Conservation (phyloP, 2,888 invertebrate genomes). For the Xestia rhomboidea region DNA sequence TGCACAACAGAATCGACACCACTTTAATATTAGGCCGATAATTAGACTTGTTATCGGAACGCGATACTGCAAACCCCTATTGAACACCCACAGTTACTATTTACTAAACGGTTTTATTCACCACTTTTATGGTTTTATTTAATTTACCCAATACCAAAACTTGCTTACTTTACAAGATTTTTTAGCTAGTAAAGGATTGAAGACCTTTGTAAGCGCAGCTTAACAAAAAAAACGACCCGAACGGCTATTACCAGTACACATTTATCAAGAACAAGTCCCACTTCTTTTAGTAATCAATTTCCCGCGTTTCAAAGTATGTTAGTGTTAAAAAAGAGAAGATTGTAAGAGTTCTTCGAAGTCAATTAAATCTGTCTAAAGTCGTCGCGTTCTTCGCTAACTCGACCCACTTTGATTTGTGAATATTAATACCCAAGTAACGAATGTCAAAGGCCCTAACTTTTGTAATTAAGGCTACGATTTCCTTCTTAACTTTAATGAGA, state of each 20-base stretch:
- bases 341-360: slow-evolving; percentile 47
- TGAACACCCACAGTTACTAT: not conserved
- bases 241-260: not conserved
- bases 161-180: not conserved
- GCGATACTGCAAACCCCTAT: not conserved
- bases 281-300: slow-evolving; percentile 26
- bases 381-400: slow-evolving; percentile 32
- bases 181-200: not conserved
- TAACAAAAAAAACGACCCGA: not conserved
- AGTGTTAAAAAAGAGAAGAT: slow-evolving; percentile 44
- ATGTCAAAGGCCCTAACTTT: slow-evolving; percentile 64
- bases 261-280: not conserved
- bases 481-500: slow-evolving; percentile 43
- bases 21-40: too few species aligned
- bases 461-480: slow-evolving; percentile 60
- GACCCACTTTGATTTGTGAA: slow-evolving; percentile 67
- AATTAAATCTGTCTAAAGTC: slow-evolving; percentile 62
- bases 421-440: slow-evolving; percentile 67
- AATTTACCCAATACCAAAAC: not conserved
- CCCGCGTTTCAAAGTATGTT: slow-evolving; percentile 22
- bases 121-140: not conserved
- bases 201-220: not conserved
- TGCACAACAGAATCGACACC: too few species aligned
- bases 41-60: not conserved
- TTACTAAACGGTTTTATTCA: slow-evolving; percentile 1